Base-by-base conservation (phyloP, 64 coral and sea anemone genomes). In the Trachythela sp. region DNA sequence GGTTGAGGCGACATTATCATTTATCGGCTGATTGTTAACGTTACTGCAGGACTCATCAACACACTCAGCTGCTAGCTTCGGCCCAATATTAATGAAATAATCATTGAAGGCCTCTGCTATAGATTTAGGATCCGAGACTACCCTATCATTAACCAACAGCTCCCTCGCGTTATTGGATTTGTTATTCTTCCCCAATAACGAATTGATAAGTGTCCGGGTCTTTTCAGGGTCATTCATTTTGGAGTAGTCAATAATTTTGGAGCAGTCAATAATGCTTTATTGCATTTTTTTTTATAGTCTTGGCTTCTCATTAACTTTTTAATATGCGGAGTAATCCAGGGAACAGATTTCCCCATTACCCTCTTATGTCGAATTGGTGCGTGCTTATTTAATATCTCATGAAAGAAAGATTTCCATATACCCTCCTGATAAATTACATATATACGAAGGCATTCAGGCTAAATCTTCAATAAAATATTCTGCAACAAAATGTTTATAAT, bases 251-350 rank as follows among this genome's bases (percentile, higher is more conserved):
- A 85, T 38, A 83, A 85, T 85, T 51, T 85, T 22, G n/a, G n/a
- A n/a, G n/a, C n/a, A n/a, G n/a, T n/a, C n/a, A n/a, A n/a, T n/a
- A n/a, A n/a, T n/a, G n/a, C n/a, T n/a, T n/a, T n/a, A n/a, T n/a
- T n/a, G n/a, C n/a, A n/a, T 87, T 92, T 92, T 60, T 92, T 91
- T 32, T 91, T 51, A 49, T 75, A 91, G 40, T 87, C 84, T 24
- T 60, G 7, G 36, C 77, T 48, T 27, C 68, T 91, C 39, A 86
- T 86, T 56, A 86, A 40, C 41, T 71, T 35, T 68, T 86, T 86
- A 85, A 90, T 51, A 59, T 34, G 56, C 36, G 52, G n/a, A 42
- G 89, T 91, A 70, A 91, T 59, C 84, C 83, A 91, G 26, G 83
- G 56, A 56, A 86, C 56, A 54, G 54, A 37, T 41, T 85, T 70